phyloP scores from a whole-genome alignment of 1,140 invertebrate species.

The Microplitis mediator region DNA sequence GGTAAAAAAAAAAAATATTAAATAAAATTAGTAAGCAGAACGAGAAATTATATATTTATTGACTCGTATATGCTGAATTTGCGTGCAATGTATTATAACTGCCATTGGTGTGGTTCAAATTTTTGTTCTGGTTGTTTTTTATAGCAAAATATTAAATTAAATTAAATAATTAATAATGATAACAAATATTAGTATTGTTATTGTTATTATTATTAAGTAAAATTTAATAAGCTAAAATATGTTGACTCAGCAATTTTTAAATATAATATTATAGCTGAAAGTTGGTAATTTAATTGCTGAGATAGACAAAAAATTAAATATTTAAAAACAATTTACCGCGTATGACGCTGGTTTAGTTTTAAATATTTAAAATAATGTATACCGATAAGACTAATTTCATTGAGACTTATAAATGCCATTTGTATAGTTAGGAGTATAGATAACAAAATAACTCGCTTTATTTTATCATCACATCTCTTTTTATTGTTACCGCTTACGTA shows the following conservation, averaged over 20 bases:
- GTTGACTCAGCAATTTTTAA: background rate
- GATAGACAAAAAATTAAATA: background rate
- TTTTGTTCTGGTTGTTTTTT: conserved; percentile 35
- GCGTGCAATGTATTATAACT: conserved; percentile 25
- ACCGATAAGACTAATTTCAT: conserved; percentile 15
- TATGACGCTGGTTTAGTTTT: background rate
- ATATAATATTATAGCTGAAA: background rate
- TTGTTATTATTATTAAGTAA: no score
- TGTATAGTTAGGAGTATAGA: background rate
- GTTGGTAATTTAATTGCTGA: background rate
- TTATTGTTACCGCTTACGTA: background rate
- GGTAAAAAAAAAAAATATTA: background rate
- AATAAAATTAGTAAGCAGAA: background rate
- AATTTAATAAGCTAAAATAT: no score
- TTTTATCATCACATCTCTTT: background rate
- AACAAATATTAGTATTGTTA: no score
- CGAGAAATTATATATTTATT: background rate
- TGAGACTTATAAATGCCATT: conserved; percentile 16
- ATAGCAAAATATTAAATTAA: background rate
- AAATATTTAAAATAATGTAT: background rate
- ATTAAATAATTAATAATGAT: background rate
- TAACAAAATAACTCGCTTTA: conserved; percentile 48
- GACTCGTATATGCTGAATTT: conserved; percentile 1
- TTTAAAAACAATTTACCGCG: background rate
- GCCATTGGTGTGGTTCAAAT: conserved; percentile 28